Base-by-base conservation (phyloP, 1,140 invertebrate genomes). In the Anthonomus grandis region DNA sequence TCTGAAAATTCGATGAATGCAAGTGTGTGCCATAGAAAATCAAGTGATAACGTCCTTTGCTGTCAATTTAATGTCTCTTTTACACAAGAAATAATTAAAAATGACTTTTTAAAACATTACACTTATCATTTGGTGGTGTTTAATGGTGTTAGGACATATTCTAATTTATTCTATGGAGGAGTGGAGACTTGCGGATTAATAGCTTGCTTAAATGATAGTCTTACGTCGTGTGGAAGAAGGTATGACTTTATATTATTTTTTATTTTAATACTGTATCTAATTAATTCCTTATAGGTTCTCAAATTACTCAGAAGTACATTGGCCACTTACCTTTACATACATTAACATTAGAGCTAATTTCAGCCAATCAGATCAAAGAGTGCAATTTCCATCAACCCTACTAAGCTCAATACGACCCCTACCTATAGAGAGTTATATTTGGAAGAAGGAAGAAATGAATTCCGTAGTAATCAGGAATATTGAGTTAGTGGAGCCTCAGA, bases 161-260 rank as follows among this genome's bases (percentile, higher is more conserved):
- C 59, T 18, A 65, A 66, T 2, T 18, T 65, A 1, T 68, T 65
- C 2, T 69, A 75, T 23, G 76, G 75, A 10, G 76, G 77, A 0
- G 52, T 76, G 0, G 76, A 81, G 61, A 64, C 70, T 21, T 83
- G 81, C 48, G 71, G 72, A 2, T 36, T 82, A 0, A 68, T 81
- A 13, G 72, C 76, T 4, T 81, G 80, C 57, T 63, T 62, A 2
- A 72, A 76, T 19, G 56, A 73, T 9, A 71, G 71, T 38, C 63
- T 76, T 17, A 57, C 64, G 1, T 71, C 70, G 21, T 81, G 78
- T 66, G 71, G 67, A 19, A 36, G 67, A 25, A 72, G 67, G 73
- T 77, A 62, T 70, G 60, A 19, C n/a, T 22, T 0, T 45, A 10
- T n/a, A n/a, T 10, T 15, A 15, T 39, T 8, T 6, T 21, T 45